Conservation (phyloP, 1,140 invertebrate genomes). For the Melipona quadrifasciata region DNA sequence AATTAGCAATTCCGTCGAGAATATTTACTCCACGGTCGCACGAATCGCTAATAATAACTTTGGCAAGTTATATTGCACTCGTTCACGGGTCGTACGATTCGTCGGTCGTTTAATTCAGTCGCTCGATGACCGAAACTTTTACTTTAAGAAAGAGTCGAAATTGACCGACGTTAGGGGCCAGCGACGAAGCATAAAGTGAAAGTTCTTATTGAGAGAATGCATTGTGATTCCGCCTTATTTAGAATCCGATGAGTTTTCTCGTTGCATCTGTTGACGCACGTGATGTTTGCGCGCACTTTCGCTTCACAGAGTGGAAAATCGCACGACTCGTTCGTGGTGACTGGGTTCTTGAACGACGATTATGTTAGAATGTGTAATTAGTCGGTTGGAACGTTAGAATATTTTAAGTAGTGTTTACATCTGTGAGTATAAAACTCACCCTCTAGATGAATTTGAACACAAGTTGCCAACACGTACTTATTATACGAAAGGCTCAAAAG, state of each 20-base stretch:
- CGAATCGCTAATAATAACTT: background rate
- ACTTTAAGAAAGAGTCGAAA: constrained; percentile 2
- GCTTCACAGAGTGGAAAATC: background rate
- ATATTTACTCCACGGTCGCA: background rate
- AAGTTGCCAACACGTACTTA: too few species aligned
- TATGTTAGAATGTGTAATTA: background rate
- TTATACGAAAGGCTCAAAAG: too few species aligned
- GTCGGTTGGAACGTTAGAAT: background rate
- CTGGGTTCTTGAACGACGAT: background rate
- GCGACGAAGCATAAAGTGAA: constrained; percentile 51
- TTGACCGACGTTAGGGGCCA: background rate
- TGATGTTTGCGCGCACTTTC: constrained; percentile 22
- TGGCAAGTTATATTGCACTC: background rate
- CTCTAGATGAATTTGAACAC: too few species aligned
- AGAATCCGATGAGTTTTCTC: background rate
- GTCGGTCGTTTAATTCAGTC: background rate
- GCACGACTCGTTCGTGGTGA: background rate
- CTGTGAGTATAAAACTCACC: too few species aligned
- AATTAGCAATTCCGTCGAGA: constrained; percentile 64
- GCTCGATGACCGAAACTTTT: background rate
- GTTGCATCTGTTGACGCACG: background rate
- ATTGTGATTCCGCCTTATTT: background rate
- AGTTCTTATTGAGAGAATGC: constrained; percentile 33
- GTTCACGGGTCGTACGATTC: background rate
- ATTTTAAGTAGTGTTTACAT: background rate